phyloP scores from a whole-genome alignment of 2,113 vertebrate genomes.

The Aspidoscelis tigris region DNA sequence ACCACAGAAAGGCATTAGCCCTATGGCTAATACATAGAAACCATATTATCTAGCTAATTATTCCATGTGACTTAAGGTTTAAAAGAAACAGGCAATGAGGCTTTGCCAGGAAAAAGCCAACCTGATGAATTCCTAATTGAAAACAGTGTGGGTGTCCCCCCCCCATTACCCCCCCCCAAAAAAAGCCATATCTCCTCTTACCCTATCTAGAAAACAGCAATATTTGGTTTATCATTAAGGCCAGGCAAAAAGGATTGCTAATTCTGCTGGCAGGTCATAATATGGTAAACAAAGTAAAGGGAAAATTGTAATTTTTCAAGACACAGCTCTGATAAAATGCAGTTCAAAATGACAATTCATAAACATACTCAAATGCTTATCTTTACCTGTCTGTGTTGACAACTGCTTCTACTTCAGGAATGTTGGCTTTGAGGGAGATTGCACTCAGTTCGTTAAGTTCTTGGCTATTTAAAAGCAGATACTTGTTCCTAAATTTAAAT shows the following conservation, averaged over 20 bases:
- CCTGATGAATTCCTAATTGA: not conserved
- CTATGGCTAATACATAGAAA: not conserved
- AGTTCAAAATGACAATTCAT: not conserved
- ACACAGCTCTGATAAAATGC: not conserved
- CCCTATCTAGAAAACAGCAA: too few species aligned
- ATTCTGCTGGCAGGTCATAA: too few species aligned
- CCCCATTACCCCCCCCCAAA: too few species aligned
- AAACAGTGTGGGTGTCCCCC: too few species aligned
- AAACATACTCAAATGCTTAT: not conserved
- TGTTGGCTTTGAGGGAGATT: slow-evolving; percentile 96
- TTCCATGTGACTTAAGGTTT: not conserved
- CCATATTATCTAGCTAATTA: not conserved
- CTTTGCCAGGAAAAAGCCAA: not conserved
- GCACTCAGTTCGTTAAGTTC: slow-evolving; percentile 96
- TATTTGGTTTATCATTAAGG: too few species aligned
- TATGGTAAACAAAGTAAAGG: not conserved
- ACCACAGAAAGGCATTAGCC: not conserved
- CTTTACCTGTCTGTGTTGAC: slow-evolving; percentile 93
- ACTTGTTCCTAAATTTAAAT: slow-evolving; percentile 88
- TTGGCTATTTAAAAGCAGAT: slow-evolving; percentile 94
- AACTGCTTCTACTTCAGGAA: slow-evolving; percentile 95
- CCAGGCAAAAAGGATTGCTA: too few species aligned
- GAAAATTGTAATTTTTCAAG: not conserved
- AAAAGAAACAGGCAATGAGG: not conserved
- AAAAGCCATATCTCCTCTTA: too few species aligned